Conservation (phyloP, 2,888 invertebrate genomes). For the Podotricha telesiphe region DNA sequence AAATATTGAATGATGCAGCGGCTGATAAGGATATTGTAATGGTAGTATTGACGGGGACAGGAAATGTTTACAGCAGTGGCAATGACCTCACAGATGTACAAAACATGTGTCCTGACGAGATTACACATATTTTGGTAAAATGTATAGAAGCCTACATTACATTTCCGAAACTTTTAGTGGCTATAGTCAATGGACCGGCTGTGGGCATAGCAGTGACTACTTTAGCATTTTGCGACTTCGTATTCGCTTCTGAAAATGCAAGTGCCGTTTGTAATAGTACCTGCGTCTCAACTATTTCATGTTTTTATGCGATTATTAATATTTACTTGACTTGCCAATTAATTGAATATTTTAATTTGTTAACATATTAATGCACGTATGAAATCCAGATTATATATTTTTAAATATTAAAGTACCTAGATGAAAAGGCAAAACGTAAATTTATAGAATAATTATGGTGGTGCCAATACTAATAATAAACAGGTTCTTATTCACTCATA, state of each 20-base stretch:
- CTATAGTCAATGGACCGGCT: constrained; percentile 96
- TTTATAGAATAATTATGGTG: too few species aligned
- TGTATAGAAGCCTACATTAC: constrained; percentile 91
- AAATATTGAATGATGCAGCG: constrained; percentile 87
- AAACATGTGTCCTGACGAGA: constrained; percentile 52
- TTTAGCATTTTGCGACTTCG: constrained; percentile 92
- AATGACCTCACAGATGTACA: constrained; percentile 85
- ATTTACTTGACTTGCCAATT: too few species aligned
- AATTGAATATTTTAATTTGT: too few species aligned
- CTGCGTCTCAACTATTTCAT: too few species aligned
- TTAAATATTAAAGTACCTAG: too few species aligned
- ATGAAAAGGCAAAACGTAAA: too few species aligned
- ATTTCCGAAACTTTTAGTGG: constrained; percentile 94
- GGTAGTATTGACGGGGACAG: constrained; percentile 91
- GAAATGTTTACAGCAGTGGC: constrained; percentile 93
- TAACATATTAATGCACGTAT: too few species aligned
- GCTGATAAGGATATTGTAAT: constrained; percentile 86
- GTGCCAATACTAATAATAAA: too few species aligned
- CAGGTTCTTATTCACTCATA: constrained; percentile 1
- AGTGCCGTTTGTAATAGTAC: constrained; percentile 46
- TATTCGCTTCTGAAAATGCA: constrained; percentile 93
- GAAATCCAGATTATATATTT: too few species aligned
- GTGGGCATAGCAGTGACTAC: constrained; percentile 95
- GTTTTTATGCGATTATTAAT: too few species aligned
- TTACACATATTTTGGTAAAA: constrained; percentile 68